Conservation (phyloP, 2,888 invertebrate genomes). For the Marronus borbonicus region DNA sequence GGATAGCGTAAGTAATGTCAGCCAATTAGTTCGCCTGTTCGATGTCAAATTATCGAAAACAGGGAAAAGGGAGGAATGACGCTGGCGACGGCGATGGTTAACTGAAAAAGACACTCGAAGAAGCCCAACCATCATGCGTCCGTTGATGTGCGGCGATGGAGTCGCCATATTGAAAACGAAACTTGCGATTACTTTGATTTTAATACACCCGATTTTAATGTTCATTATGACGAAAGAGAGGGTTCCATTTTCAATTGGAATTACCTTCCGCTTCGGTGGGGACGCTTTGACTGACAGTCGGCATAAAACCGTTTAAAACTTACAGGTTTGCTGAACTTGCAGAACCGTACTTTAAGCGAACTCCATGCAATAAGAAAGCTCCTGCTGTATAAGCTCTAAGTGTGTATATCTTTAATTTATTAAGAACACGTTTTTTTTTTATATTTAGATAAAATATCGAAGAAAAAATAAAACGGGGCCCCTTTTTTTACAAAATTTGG, state of each 20-base stretch:
- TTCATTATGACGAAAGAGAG: slow-evolving; percentile 40
- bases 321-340: slow-evolving; percentile 11
- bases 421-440: too few species aligned
- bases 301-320: slow-evolving; percentile 42
- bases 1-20: slow-evolving; percentile 51
- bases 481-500: too few species aligned
- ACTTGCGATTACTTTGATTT: slow-evolving; percentile 48
- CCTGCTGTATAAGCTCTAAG: too few species aligned
- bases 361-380: not conserved
- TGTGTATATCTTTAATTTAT: too few species aligned
- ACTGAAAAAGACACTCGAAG: slow-evolving; percentile 46
- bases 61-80: slow-evolving; percentile 46
- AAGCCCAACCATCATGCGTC: not conserved
- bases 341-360: slow-evolving; percentile 5
- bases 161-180: slow-evolving; percentile 7
- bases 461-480: too few species aligned
- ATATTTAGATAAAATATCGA: too few species aligned
- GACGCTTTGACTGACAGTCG: slow-evolving; percentile 41
- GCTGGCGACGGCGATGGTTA: slow-evolving; percentile 33
- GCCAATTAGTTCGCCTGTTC: slow-evolving; percentile 54
- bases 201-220: slow-evolving; percentile 42
- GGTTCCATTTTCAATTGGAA: slow-evolving; percentile 39
- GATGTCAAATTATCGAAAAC: slow-evolving; percentile 50
- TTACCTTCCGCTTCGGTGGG: slow-evolving; percentile 36
- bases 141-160: not conserved